Percentiles rank a stretch among this genome's conserved stretches.
Evolutionary conservation across 2,888 invertebrate species (phyloP).

Genomic region (Apamea anceps): DNA sequence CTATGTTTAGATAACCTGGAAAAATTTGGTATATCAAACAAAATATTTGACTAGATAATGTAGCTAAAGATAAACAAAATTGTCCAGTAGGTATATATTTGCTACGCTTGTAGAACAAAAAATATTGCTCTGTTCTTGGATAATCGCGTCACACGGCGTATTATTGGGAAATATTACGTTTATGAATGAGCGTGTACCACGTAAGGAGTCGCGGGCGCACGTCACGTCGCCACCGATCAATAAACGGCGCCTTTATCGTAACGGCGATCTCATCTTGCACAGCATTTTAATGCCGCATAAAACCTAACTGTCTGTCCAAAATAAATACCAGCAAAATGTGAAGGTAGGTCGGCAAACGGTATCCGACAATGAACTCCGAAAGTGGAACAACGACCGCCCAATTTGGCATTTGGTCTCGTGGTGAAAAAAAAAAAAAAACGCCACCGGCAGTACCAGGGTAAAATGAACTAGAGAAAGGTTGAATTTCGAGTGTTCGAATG

Average conservation of each 20-base stretch:
- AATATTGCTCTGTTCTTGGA: neutral
- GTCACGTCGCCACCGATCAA: conserved; percentile 71
- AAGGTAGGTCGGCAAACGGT: conserved; percentile 90
- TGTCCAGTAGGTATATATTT: neutral
- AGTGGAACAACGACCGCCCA: conserved; percentile 84
- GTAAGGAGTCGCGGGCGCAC: conserved; percentile 55
- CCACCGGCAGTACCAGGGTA: conserved; percentile 83
- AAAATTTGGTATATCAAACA: conserved; percentile 42
- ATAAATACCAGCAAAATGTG: conserved; percentile 85
- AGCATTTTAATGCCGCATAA: conserved; percentile 86
- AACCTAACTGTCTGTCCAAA: conserved; percentile 87
- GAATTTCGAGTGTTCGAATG: conserved; percentile 69
- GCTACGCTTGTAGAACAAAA: neutral
- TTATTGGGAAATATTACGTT: conserved; percentile 62
- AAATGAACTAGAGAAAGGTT: conserved; percentile 86
- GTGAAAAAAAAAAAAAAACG: conserved; percentile 82
- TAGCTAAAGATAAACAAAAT: conserved; percentile 6
- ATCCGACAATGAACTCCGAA: conserved; percentile 82
- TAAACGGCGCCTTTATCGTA: conserved; percentile 76
- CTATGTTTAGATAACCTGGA: conserved; percentile 37
- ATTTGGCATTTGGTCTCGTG: conserved; percentile 80
- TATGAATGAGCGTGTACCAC: conserved; percentile 63
- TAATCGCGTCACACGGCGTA: conserved; percentile 5
- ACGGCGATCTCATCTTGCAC: conserved; percentile 79
- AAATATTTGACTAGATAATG: conserved; percentile 11